Conservation (phyloP, 2,113 vertebrate species). For the Leptodactylus fuscus region DNA sequence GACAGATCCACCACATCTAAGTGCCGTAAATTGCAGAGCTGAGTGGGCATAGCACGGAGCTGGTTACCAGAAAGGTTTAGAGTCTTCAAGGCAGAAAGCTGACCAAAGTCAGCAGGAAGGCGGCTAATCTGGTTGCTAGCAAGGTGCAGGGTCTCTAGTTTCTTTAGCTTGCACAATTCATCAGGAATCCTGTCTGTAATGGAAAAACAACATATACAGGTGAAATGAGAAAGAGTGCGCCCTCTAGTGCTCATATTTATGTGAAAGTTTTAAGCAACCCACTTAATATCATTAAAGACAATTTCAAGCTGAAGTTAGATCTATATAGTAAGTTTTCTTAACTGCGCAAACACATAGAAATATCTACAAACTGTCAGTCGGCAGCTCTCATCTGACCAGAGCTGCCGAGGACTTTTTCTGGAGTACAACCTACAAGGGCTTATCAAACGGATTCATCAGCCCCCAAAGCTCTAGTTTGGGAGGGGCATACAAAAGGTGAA, state of each 20-base stretch:
- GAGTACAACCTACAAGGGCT: no score
- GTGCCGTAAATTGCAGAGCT: slow-evolving; percentile 85
- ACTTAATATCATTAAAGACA: not conserved
- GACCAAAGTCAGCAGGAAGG: slow-evolving; percentile 81
- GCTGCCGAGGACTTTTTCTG: no score
- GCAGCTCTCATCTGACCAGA: no score
- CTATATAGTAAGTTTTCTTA: no score
- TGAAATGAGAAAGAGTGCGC: not conserved
- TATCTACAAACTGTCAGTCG: no score
- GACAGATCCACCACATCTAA: slow-evolving; percentile 94
- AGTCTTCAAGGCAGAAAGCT: slow-evolving; percentile 87
- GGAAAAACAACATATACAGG: not conserved
- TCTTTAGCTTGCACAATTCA: slow-evolving; percentile 92
- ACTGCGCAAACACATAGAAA: no score
- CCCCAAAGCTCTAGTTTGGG: no score
- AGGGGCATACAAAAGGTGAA: no score
- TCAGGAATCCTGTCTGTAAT: slow-evolving; percentile 79
- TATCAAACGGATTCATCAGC: no score
- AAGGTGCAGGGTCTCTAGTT: slow-evolving; percentile 89
- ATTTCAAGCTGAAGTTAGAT: no score
- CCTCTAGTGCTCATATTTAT: not conserved
- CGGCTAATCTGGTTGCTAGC: slow-evolving; percentile 86
- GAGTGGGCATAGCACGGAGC: slow-evolving; percentile 82
- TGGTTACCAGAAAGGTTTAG: slow-evolving; percentile 89
- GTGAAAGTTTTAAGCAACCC: not conserved